Evolutionary conservation across 35 echinoderm and acorn worm species (phyloP), one percentile per base, ranked within the genome.

Genomic region (Hemicentrotus pulcherrimus): DNA sequence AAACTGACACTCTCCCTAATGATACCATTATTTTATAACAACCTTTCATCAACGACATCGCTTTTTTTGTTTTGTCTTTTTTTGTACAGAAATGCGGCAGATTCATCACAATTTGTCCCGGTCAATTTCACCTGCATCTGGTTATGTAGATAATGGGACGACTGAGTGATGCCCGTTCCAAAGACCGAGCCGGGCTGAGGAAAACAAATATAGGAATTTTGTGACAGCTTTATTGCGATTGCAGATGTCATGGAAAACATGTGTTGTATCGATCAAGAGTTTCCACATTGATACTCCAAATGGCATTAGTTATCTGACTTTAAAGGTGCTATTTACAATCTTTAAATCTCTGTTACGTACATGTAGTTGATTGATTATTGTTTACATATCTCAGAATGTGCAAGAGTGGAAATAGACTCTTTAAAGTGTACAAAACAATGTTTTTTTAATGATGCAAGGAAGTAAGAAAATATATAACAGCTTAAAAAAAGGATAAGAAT

Each of bases 171-270:
- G 65, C 65, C 65, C 65, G 7, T 78, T 78, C 65, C 0, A 4
- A 30, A 55, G 8, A 13, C 65, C 19, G 18, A 78, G 22, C 61
- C 65, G 6, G 52, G 11, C 10, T 9, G 22, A 47, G 32, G 88
- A 90, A 45, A 90, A 90, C 88, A 90, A 90, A 90, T 90, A 90
- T 24, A 90, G 88, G 88, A 90, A 90, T 33, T 47, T 47, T 33
- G 32, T 47, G 88, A 90, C 88, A 90, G 88, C 88, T 90, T 41
- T 33, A 90, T 90, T 90, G 31, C 88, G 31, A 90, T 90, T 90
- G 16, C 88, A 90, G 88, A 90, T 90, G 88, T 90, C 46, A 90
- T 16, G 32, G 32, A 47, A n/a, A 90, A 2, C 30, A 5, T 90
- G 32, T 78, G 65, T 28, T 28, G 19, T n/a, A 78, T 22, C 65